Base-by-base conservation (phyloP, 2,113 vertebrate genomes). In the Turdus rufiventris region DNA sequence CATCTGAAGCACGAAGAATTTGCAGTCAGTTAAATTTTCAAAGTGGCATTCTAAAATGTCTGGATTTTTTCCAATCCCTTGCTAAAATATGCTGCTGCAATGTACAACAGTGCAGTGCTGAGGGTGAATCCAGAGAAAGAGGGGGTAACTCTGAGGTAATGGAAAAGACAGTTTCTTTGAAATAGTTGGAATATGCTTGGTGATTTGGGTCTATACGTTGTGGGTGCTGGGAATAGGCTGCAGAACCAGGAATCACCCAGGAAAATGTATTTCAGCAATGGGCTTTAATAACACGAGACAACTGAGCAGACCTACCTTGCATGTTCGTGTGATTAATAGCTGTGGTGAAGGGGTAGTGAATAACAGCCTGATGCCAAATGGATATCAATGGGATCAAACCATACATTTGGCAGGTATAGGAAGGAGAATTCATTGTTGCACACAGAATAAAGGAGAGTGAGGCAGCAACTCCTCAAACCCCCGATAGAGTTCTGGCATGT, bases 361-460 rank as follows among this genome's bases (percentile, higher is more conserved):
- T 31, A 94, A 83, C 43, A 88, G 82, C 53, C 88, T n/a, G 75
- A 81, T 84, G 88, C 91, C 90, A 95, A 95, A 91, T 80, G 91
- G 85, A 78, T 93, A 96, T 96, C 90, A 80, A 28, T 96, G 78
- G 88, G 68, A 90, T 88, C 89, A 94, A 91, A 80, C 75, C 82
- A 86, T 83, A 79, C 60, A 3, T 71, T 96, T 96, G 89, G 94
- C 91, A 94, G 78, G 85, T 74, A 60, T 2, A 56, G 85, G 93
- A 96, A 74, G 75, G 88, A 93, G 85, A 48, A 72, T 60, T 96
- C 88, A 79, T 85, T 88, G 80, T 51, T 93, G 91, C 42, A 57
- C 56, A 74, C 3, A 23, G 91, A 94, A 90, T 67, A 93, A 91
- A 96, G 75, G 60, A 93, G 85, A 88, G 47, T 21, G 72, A 0